Evolutionary conservation across 1,140 invertebrate species (phyloP).

Genomic region (Drosophila parvula): DNA sequence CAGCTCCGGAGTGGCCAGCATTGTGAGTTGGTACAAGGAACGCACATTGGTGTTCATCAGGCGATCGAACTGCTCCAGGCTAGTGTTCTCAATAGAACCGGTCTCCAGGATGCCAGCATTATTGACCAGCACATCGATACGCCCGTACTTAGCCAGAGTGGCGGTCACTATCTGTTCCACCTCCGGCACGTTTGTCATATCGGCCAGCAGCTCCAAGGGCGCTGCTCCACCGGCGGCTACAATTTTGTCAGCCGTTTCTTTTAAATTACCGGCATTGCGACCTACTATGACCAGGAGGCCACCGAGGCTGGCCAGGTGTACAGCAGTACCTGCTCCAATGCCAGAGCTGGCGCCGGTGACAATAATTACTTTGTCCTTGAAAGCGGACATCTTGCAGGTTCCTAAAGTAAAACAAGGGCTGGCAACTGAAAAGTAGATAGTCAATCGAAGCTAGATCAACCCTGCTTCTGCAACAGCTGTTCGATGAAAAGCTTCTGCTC

Average conservation of each 20-base stretch:
- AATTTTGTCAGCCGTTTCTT: constrained; percentile 86
- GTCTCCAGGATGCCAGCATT: constrained; percentile 93
- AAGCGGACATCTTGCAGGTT: constrained; percentile 83
- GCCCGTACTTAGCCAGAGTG: constrained; percentile 89
- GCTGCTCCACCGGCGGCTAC: constrained; percentile 43
- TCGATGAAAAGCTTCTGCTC: constrained; percentile 19
- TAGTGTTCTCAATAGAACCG: constrained; percentile 93
- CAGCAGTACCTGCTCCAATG: constrained; percentile 92
- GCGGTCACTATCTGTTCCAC: constrained; percentile 89
- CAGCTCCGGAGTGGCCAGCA: constrained; percentile 93
- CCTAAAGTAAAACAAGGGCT: constrained; percentile 3
- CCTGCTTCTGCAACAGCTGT: constrained; percentile 22
- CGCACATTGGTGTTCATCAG: constrained; percentile 94
- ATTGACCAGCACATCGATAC: constrained; percentile 92
- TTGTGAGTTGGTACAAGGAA: constrained; percentile 92
- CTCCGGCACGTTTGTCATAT: constrained; percentile 91
- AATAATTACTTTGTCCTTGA: constrained; percentile 88
- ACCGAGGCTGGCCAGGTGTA: constrained; percentile 90
- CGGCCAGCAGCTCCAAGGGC: constrained; percentile 79
- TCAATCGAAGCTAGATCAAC: background rate
- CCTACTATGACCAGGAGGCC: constrained; percentile 90
- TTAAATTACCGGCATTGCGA: constrained; percentile 87
- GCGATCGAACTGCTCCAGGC: constrained; percentile 92
- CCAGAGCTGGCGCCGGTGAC: constrained; percentile 94
- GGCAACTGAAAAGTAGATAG: background rate